Percentiles rank a stretch among this genome's conserved stretches.
Conservation (phyloP, 2,888 invertebrate genomes). For the Neoascia interrupta region DNA sequence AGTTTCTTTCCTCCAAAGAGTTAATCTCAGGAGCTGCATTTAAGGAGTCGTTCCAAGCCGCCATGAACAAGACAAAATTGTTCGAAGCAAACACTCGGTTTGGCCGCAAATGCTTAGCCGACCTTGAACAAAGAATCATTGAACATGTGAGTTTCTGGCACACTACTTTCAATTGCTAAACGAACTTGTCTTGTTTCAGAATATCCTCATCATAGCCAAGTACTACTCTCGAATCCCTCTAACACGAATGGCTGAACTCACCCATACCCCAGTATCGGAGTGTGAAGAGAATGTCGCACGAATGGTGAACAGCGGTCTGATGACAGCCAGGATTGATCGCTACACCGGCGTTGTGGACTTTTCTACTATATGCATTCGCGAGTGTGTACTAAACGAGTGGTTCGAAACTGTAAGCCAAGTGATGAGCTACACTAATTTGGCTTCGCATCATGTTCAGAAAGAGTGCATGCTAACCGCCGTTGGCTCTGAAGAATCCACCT, state of each 20-base stretch:
- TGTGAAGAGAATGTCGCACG: constrained; percentile 95
- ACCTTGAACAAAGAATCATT: constrained; percentile 93
- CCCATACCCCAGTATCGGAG: constrained; percentile 90
- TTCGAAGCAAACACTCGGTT: constrained; percentile 87
- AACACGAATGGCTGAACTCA: constrained; percentile 91
- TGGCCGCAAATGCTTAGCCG: constrained; percentile 92
- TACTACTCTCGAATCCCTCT: constrained; percentile 94
- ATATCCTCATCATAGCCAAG: constrained; percentile 95
- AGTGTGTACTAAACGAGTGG: constrained; percentile 88
- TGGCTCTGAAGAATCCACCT: too few relatives aligned
- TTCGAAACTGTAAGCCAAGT: constrained; percentile 89
- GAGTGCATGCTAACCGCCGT: constrained; percentile 80
- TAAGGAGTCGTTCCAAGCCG: constrained; percentile 88
- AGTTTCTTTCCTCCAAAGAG: constrained; percentile 93
- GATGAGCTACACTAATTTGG: constrained; percentile 94
- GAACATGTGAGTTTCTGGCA: constrained; percentile 87
- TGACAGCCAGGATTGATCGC: constrained; percentile 95
- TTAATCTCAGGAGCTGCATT: constrained; percentile 94
- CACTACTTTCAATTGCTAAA: too few relatives aligned
- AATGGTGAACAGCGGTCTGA: constrained; percentile 91
- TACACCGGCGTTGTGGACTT: constrained; percentile 94
- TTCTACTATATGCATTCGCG: constrained; percentile 78
- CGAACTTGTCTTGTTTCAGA: constrained; percentile 35
- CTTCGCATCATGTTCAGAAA: constrained; percentile 96
- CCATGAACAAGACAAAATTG: constrained; percentile 86